Percentiles rank a stretch among this genome's conserved stretches.
phyloP scores from a whole-genome alignment of 2,888 invertebrate species.

The Lampropteryx suffumata region DNA sequence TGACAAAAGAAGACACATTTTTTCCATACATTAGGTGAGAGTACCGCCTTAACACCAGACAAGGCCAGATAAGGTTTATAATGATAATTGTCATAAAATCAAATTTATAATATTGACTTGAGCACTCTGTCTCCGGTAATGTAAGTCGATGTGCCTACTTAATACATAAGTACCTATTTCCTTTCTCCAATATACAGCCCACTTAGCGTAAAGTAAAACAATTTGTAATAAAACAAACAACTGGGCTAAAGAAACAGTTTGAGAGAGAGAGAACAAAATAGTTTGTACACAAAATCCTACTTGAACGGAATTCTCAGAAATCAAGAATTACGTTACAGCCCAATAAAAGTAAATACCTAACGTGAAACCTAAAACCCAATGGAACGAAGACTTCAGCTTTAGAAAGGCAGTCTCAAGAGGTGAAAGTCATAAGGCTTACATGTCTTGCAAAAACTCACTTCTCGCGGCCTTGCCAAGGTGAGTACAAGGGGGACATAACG shows the following conservation, averaged over 20 bases:
- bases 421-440: slow-evolving; percentile 78
- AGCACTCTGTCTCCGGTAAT: no score
- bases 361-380: slow-evolving; percentile 38
- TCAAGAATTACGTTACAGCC: slow-evolving; percentile 26
- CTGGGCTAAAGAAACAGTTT: slow-evolving; percentile 1
- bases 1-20: no score
- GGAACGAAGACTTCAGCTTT: slow-evolving; percentile 60
- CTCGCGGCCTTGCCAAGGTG: slow-evolving; percentile 82
- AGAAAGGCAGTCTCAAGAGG: slow-evolving; percentile 77
- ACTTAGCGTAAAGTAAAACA: no score
- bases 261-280: no score
- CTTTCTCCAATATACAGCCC: no score
- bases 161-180: no score
- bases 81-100: no score
- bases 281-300: background rate
- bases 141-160: no score
- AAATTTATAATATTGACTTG: no score
- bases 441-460: slow-evolving; percentile 79
- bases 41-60: no score
- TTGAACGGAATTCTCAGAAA: slow-evolving; percentile 16
- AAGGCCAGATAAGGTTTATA: no score
- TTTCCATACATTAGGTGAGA: no score
- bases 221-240: background rate
- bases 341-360: slow-evolving; percentile 23
- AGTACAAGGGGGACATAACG: slow-evolving; percentile 80